Evolutionary conservation across 2,113 vertebrate genomes (phyloP).

Genomic region (Ancistrus triradiatus): DNA sequence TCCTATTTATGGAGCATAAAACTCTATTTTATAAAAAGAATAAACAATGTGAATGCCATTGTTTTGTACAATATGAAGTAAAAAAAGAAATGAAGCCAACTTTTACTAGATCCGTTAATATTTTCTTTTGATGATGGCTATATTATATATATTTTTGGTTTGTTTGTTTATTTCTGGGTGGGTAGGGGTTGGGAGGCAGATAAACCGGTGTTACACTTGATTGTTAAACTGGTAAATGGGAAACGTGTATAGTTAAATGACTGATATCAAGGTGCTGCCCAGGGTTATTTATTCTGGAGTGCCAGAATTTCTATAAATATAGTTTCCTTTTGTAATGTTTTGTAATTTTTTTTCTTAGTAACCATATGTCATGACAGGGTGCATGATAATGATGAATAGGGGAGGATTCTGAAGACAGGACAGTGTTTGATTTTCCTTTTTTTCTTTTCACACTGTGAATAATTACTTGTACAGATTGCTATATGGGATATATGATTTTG

Average conservation of each 20-base stretch:
- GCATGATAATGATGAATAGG: slow-evolving; percentile 65
- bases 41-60: slow-evolving; percentile 65
- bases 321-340: slow-evolving; percentile 99
- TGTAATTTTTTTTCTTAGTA: slow-evolving; percentile 93
- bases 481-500: slow-evolving; percentile 96
- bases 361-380: slow-evolving; percentile 87
- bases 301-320: slow-evolving; percentile 98
- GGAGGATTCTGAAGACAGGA: slow-evolving; percentile 60
- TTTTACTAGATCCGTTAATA: slow-evolving; percentile 30
- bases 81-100: slow-evolving; percentile 51
- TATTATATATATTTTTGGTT: slow-evolving; percentile 41
- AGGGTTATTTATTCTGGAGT: slow-evolving; percentile 91
- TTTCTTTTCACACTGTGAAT: slow-evolving; percentile 98
- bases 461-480: slow-evolving; percentile 99
- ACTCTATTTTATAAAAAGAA: slow-evolving; percentile 59
- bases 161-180: slow-evolving; percentile 46
- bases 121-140: slow-evolving; percentile 8
- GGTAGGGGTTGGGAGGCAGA: too few relatives aligned
- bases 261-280: slow-evolving; percentile 67
- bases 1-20: slow-evolving; percentile 62
- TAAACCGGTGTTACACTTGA: slow-evolving; percentile 54
- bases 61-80: slow-evolving; percentile 68
- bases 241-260: slow-evolving; percentile 58
- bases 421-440: slow-evolving; percentile 86
- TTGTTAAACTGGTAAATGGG: slow-evolving; percentile 56